Evolutionary conservation across 1,140 invertebrate species (phyloP), one percentile per base, ranked within the genome.

Genomic region (Platyura marginata): DNA sequence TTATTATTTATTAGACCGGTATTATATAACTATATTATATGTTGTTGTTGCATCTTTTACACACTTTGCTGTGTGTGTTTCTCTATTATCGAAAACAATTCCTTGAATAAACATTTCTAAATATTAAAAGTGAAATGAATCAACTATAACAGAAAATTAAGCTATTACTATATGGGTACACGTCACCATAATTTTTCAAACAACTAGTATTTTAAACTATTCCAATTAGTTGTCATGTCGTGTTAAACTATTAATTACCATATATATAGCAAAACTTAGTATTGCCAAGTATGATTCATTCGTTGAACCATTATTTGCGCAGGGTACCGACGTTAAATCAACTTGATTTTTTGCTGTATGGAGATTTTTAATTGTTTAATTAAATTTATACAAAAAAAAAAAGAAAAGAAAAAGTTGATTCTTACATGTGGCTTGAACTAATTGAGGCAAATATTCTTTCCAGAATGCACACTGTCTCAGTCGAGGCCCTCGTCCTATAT

Each of bases 391-490:
- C n/a, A n/a, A n/a, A n/a, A n/a, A n/a, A n/a, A n/a, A n/a, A n/a
- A n/a, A n/a, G n/a, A n/a, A n/a, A n/a, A n/a, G n/a, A n/a, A n/a
- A n/a, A n/a, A n/a, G n/a, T n/a, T n/a, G n/a, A n/a, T 20, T 18
- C 36, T 38, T 18, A 38, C 36, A 5, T 49, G 80, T 81, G 43
- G 75, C 74, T 49, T 77, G 67, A 47, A 88, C 74, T 22, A 95
- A 67, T 59, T 89, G 81, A 42, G 92, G 91, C 58, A 95, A 69
- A 60, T 93, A 92, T 55, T 88, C 80, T 59, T 91, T 87, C 91
- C 92, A 96, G 65, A 96, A 96, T 41, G 88, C 86, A 68, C 92
- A 96, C 60, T 94, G 77, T 62, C 87, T 88, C 44, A 86, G 73
- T 45, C 89, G 70, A 5, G 84, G 80, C 16, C 89, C 92, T 42